phyloP scores from a whole-genome alignment of 1,140 invertebrate species.

The Agraylea sexmaculata region DNA sequence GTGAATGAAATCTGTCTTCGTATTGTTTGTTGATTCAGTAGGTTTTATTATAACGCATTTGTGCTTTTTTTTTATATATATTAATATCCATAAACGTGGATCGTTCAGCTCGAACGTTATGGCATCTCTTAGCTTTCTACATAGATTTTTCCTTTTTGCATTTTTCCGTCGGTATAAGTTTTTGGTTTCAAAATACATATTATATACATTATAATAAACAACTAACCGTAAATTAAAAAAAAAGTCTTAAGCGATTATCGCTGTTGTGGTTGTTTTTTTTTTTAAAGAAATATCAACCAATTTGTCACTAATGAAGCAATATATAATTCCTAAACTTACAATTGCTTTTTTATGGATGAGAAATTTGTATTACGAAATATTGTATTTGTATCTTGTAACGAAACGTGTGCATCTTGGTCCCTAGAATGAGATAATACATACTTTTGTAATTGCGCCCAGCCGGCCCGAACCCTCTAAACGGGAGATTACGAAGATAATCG shows the following conservation, averaged over 20 bases:
- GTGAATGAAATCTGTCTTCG: conserved; percentile 5
- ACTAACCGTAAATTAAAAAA: too few relatives aligned
- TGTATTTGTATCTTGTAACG: conserved; percentile 22
- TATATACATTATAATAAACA: too few relatives aligned
- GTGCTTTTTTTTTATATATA: conserved; percentile 3
- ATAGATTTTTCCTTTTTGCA: too few relatives aligned
- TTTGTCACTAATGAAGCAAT: conserved; percentile 22
- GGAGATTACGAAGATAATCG: too few relatives aligned
- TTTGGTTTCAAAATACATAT: too few relatives aligned
- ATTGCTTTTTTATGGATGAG: conserved; percentile 20
- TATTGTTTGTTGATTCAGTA: conserved; percentile 2
- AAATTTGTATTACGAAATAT: conserved; percentile 22
- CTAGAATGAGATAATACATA: conserved; percentile 18
- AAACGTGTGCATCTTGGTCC: conserved; percentile 21
- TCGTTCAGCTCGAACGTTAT: too few relatives aligned
- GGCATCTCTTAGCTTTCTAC: too few relatives aligned
- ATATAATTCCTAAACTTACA: conserved; percentile 21
- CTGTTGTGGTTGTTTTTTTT: conserved; percentile 8
- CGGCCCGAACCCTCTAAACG: too few relatives aligned
- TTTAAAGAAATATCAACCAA: conserved; percentile 4
- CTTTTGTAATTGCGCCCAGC: too few relatives aligned
- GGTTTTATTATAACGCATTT: conserved; percentile 2
- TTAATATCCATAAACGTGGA: too few relatives aligned
- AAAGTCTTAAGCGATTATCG: conserved; percentile 6
- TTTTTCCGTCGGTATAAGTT: too few relatives aligned